Base-by-base conservation (phyloP, 2,888 invertebrate species). In the Myopa tessellatipennis region DNA sequence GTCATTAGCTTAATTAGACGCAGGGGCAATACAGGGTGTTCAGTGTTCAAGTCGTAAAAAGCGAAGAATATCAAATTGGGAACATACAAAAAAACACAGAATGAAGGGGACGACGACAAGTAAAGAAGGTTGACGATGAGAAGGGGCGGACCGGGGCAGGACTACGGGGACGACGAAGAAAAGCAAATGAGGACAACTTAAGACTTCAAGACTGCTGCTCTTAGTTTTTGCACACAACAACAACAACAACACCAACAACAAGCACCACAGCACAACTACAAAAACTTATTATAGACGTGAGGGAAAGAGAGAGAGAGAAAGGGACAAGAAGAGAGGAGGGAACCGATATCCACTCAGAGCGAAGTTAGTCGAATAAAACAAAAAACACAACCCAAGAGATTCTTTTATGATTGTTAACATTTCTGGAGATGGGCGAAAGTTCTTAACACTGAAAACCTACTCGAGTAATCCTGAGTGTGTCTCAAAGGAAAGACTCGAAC, bases 1-100 rank as follows among this genome's bases (percentile, higher is more conserved):
- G 34, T 74, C 74, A 65, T 74, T 74, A 74, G 74, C 65, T 65
- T 74, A 74, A 74, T 74, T 65, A 74, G 63, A 74, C 52, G 63
- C 16, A 74, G 34, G 34, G 34, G 63, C 50, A 45, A 16, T 14
- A 7, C 70, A 45, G 70, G 36, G 36, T 34, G 70, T 34, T 73
- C 70, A 73, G 61, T 26, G 26, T 34, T 36, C 38, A 61, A 65
- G 65, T 36, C 8, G 14, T 16, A 65, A 65, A 65, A 65, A 65
- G 36, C 4, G 65, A 38, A 14, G 38, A 65, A 65, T 14, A 38
- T 18, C 45, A 38, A 65, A 65, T 65, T 65, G 65, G 55, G 16
- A 16, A 10, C 55, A 4, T n/a, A 16, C 5, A 55, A n/a, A 10
- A 14, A 50, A 50, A n/a, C 4, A 16, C 16, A n/a, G 55, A 55